Evolutionary conservation across 2,113 vertebrate species (phyloP).

Genomic region (Penelope pileata): DNA sequence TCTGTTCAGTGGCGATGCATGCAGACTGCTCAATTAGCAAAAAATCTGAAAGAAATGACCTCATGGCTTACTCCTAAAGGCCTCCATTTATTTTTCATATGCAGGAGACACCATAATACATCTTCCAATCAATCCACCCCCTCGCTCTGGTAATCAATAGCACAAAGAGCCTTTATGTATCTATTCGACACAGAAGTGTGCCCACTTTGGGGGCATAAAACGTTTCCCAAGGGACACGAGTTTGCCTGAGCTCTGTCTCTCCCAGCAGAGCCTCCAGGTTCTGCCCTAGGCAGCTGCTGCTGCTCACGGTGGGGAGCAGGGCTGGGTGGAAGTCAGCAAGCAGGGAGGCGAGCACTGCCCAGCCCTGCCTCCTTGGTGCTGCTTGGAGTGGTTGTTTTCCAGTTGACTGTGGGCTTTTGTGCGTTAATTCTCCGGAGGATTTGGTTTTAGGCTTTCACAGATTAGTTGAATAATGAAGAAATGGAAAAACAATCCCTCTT

Average conservation of each 20-base stretch:
- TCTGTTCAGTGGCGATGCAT: conserved; percentile 30
- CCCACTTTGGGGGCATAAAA: neutral
- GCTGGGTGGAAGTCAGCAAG: neutral
- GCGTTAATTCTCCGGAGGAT: neutral
- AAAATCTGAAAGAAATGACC: neutral
- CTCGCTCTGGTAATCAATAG: neutral
- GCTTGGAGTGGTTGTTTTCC: neutral
- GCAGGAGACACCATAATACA: neutral
- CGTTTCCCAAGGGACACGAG: neutral
- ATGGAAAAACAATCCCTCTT: neutral
- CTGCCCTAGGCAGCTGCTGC: neutral
- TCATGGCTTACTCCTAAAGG: neutral
- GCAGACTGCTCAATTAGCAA: conserved; percentile 54
- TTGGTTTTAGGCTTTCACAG: neutral
- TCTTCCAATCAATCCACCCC: neutral
- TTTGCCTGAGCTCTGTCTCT: neutral
- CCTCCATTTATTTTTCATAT: neutral
- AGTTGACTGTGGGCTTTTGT: neutral
- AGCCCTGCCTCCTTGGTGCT: neutral
- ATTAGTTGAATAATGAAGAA: neutral
- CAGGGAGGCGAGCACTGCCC: neutral
- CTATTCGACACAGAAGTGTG: too few relatives aligned
- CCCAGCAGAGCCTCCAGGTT: neutral
- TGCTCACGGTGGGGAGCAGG: neutral
- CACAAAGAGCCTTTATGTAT: neutral